Evolutionary conservation across 2,888 invertebrate species (phyloP).

Genomic region (Nesidiocoris tenuis): DNA sequence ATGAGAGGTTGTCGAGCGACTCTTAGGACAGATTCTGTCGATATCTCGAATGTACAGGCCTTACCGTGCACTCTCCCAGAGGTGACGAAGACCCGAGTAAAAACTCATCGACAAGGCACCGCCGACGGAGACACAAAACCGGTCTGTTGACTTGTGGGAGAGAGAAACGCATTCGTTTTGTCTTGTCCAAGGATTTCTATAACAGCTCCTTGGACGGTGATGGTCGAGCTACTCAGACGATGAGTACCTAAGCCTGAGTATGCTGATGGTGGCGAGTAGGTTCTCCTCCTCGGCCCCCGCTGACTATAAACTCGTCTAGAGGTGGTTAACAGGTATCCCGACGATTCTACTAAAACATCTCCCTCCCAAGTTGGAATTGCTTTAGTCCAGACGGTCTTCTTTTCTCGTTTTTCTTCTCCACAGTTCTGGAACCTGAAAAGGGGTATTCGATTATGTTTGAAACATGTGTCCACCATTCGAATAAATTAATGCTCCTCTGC

Average conservation of each 20-base stretch:
- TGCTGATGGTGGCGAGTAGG: too few relatives aligned
- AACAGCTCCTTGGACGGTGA: slow-evolving; percentile 12
- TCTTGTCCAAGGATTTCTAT: slow-evolving; percentile 40
- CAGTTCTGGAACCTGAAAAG: not conserved
- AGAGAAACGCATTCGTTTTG: slow-evolving; percentile 35
- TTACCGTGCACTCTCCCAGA: not conserved
- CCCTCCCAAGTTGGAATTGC: slow-evolving; percentile 3
- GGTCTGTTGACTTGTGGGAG: slow-evolving; percentile 37
- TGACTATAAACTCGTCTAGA: slow-evolving; percentile 9
- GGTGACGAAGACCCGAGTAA: slow-evolving; percentile 22
- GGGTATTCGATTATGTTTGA: not conserved
- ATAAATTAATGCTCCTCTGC: too few relatives aligned
- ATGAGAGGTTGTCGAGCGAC: not conserved
- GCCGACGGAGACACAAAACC: slow-evolving; percentile 29
- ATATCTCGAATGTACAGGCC: not conserved
- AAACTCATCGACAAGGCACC: slow-evolving; percentile 38
- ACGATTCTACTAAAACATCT: slow-evolving; percentile 26
- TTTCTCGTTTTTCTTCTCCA: not conserved
- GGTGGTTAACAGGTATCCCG: slow-evolving; percentile 29
- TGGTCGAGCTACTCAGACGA: slow-evolving; percentile 3
- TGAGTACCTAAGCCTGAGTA: not conserved
- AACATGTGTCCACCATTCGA: not conserved
- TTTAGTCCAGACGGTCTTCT: not conserved
- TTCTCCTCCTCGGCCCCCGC: not conserved
- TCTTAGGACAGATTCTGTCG: not conserved